Evolutionary conservation across 2,113 vertebrate species (phyloP), one percentile per base, ranked within the genome.

Genomic region (Upupa epops): DNA sequence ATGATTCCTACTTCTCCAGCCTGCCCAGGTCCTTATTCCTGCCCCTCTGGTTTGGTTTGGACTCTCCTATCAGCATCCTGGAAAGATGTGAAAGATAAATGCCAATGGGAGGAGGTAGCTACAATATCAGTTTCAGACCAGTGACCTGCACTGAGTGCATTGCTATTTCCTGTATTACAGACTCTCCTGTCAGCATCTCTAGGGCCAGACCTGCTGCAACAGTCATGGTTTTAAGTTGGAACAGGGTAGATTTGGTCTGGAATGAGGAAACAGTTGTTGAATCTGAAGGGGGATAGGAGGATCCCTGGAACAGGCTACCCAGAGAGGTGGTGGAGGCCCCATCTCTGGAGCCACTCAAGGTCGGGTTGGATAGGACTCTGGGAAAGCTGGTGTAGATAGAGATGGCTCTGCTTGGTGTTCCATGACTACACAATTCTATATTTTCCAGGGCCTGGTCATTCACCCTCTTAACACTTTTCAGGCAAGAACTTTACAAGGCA

Each of bases 1-100:
- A 48, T 48, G 19, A 48, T 18, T 18, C 46, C 46, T 19, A 48
- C 19, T 17, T 48, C 46, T 48, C 46, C 18, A 48, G 46, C 46
- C 20, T 48, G 46, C 20, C 46, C 46, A 48, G 20, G 46, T 18
- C 46, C 17, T 60, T 51, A 34, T 3, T 6, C 16, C 24, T 56
- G 3, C 11, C 13, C 6, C 10, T 19, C 15, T 1, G 1, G 2
- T 68, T 64, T 20, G 2, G 11, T 32, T 25, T 59, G 31, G 15
- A 4, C 11, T 5, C 3, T 46, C 11, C 25, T 21, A 45, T 2
- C 6, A 80, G 11, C 9, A 8, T 7, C 21, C 19, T 24, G 31
- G 7, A 40, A 65, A 21, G 31, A 4, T 3, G 8, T 13, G 31
- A 36, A 55, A 31, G 5, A 8, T 13, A 9, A 3, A 9, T 3